These are phyloP conservation scores for Pachyramphus minor DNA, from an alignment of 2,113 vertebrate genomes.

Conservation along the genomic window DNA sequence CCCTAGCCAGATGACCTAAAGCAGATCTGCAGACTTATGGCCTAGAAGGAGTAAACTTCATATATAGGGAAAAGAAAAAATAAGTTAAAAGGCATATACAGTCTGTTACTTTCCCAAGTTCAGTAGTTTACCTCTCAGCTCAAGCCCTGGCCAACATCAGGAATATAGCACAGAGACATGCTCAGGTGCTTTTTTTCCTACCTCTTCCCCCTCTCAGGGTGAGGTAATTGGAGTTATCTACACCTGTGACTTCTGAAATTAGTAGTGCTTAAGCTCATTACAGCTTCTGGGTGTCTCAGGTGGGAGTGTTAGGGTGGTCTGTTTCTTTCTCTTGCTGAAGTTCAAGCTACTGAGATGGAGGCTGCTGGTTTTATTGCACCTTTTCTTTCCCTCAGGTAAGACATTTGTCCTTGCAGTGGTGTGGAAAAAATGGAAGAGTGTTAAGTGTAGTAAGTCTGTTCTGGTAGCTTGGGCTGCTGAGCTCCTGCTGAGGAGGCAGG, in stretches of 20 bases:
- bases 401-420: neutral
- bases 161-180: neutral
- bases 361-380: neutral
- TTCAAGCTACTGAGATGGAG: neutral
- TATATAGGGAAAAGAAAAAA: neutral
- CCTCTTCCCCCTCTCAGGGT: neutral
- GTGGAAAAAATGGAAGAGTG: neutral
- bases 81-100: neutral
- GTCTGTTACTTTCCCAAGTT: neutral
- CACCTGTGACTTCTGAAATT: neutral
- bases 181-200: neutral
- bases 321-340: neutral
- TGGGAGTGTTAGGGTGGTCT: fast-evolving
- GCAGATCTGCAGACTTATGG: neutral
- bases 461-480: neutral
- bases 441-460: neutral
- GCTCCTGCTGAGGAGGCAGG: neutral
- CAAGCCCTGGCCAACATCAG: neutral
- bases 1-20: neutral
- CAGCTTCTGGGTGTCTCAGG: neutral
- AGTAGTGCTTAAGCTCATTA: neutral
- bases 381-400: neutral
- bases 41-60: neutral
- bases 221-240: neutral
- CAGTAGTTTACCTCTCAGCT: neutral